These are phyloP conservation scores for Melanotaenia boesemani DNA, from an alignment of 2,797 vertebrate genomes.

Conservation along the genomic window DNA sequence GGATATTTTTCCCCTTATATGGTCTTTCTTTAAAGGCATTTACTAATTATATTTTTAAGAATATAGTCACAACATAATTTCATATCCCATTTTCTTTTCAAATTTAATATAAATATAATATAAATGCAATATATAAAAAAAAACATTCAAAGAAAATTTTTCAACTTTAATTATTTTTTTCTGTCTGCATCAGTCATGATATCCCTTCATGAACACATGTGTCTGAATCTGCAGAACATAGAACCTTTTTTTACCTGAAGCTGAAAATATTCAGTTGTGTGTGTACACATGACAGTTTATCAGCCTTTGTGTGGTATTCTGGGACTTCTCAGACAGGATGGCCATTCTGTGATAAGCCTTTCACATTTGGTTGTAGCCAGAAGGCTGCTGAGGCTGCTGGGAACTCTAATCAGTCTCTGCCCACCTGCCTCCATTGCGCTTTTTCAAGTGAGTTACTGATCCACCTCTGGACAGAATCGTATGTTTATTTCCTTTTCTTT, in stretches of 20 bases:
- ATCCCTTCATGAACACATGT: constrained; percentile 41
- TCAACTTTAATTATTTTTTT: background rate
- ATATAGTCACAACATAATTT: background rate
- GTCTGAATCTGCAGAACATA: background rate
- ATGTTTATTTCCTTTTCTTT: constrained; percentile 83
- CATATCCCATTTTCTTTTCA: background rate
- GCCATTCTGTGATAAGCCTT: constrained; percentile 74
- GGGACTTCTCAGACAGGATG: constrained; percentile 63
- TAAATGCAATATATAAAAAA: background rate
- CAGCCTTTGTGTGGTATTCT: constrained; percentile 58
- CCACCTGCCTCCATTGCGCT: constrained; percentile 57
- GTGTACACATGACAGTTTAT: constrained; percentile 54
- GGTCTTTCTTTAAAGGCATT: background rate
- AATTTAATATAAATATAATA: background rate
- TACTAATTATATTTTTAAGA: background rate
- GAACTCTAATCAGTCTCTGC: constrained; percentile 78
- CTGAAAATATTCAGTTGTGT: constrained; percentile 35
- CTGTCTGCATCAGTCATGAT: constrained; percentile 16
- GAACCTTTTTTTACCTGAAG: constrained; percentile 32
- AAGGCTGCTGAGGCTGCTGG: constrained; percentile 79
- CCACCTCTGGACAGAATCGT: constrained; percentile 81
- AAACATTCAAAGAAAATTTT: background rate
- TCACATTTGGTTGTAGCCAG: constrained; percentile 77
- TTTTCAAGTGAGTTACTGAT: constrained; percentile 84
- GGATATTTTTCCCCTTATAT: no score